Evolutionary conservation across 2,797 vertebrate genomes (phyloP).

Genomic region (Tarsius wallacei): DNA sequence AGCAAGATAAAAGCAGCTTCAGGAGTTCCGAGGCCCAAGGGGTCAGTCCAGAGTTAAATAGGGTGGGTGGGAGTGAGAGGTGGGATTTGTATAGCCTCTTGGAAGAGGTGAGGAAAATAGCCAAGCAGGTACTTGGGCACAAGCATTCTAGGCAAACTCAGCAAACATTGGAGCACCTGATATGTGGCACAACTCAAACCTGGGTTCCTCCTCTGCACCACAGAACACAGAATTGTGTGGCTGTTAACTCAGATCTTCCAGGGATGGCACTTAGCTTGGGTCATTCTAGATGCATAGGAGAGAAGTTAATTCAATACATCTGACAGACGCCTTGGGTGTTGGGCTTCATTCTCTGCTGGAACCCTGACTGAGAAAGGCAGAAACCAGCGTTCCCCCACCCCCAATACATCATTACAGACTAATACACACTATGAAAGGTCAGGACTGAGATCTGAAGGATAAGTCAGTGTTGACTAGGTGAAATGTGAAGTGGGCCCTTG

Average conservation of each 20-base stretch:
- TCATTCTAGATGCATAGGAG: background rate
- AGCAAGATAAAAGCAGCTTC: background rate
- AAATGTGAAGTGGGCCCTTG: background rate
- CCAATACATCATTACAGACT: background rate
- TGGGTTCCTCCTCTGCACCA: background rate
- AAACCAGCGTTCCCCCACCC: background rate
- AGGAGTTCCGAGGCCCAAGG: background rate
- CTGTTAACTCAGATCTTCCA: background rate
- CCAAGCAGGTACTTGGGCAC: background rate
- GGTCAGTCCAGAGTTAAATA: background rate
- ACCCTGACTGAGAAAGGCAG: background rate
- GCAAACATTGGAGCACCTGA: background rate
- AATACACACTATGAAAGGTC: background rate
- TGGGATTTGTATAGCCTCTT: background rate
- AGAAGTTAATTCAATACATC: background rate
- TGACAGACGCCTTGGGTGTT: fast-evolving
- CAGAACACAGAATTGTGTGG: background rate
- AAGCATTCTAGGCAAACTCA: background rate
- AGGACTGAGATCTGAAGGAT: background rate
- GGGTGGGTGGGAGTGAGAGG: background rate
- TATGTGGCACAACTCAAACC: background rate
- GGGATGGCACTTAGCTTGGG: background rate
- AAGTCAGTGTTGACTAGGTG: background rate
- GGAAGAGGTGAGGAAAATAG: background rate
- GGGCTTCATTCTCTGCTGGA: background rate